Conservation (phyloP, 2,113 vertebrate genomes). For the Todiramphus saurophagus region DNA sequence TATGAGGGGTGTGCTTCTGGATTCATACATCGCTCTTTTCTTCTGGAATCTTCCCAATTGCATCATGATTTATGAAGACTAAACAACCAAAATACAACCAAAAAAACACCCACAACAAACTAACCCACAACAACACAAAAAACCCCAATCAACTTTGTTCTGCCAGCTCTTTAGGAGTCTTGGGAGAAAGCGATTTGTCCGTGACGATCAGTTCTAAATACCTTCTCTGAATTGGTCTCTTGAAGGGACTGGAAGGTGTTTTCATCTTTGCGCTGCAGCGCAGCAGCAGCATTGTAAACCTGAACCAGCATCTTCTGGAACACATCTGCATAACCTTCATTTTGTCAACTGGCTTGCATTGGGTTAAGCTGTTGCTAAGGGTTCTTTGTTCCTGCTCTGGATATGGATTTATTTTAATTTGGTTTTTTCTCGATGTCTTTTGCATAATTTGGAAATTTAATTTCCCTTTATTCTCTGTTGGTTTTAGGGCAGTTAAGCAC, state of each 20-base stretch:
- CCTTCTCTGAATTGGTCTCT: background rate
- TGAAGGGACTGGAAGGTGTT: background rate
- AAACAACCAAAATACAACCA: too few relatives aligned
- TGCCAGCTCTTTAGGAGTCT: background rate
- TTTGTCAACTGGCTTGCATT: background rate
- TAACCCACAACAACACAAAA: too few relatives aligned
- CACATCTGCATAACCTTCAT: background rate
- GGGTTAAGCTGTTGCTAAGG: background rate
- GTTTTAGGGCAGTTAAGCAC: background rate
- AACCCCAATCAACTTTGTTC: background rate
- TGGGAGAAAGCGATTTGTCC: background rate
- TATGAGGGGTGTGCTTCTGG: background rate
- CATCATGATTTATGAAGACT: background rate
- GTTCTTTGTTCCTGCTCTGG: background rate
- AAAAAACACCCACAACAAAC: too few relatives aligned
- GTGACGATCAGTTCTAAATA: background rate
- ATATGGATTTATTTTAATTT: background rate
- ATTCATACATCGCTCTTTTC: background rate
- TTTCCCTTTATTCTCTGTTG: background rate
- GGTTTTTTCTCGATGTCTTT: background rate
- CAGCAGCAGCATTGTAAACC: background rate
- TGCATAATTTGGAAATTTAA: background rate
- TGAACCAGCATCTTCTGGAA: background rate
- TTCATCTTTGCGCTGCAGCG: background rate
- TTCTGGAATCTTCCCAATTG: background rate